Conservation (phyloP, 2,888 invertebrate species). For the Thumatha senex region DNA sequence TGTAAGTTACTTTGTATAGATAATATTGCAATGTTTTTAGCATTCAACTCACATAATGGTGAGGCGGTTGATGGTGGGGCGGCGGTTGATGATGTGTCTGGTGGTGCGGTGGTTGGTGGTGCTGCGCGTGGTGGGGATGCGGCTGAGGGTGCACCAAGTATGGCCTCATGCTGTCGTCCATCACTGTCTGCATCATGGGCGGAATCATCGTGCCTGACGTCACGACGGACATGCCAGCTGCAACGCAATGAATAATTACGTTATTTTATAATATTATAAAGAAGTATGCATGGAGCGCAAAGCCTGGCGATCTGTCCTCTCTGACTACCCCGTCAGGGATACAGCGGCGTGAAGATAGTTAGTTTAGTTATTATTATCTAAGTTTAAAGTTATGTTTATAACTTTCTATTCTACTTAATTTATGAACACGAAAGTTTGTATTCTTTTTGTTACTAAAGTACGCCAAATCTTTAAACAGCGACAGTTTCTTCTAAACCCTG, state of each 20-base stretch:
- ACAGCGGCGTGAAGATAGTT: no score
- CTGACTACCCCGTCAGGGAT: no score
- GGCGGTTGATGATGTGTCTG: conserved; percentile 84
- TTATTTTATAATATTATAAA: no score
- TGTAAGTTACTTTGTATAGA: not conserved
- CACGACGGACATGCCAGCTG: conserved; percentile 91
- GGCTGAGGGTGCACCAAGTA: conserved; percentile 88
- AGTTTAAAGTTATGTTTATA: not conserved
- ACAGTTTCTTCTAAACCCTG: no score
- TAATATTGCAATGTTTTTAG: not conserved
- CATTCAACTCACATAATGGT: conserved; percentile 86
- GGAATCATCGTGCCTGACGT: conserved; percentile 88
- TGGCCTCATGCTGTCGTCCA: conserved; percentile 95
- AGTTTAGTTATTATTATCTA: not conserved
- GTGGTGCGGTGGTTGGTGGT: conserved; percentile 78
- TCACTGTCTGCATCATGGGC: conserved; percentile 95
- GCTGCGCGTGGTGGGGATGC: conserved; percentile 78
- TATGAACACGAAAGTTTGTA: no score
- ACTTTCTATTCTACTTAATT: no score
- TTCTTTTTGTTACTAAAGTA: no score
- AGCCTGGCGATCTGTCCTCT: no score
- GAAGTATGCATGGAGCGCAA: no score
- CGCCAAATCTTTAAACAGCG: no score
- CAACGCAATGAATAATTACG: conserved; percentile 20
- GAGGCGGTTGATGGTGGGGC: conserved; percentile 88